Base-by-base conservation (phyloP, 2,113 vertebrate species). In the Potamarius usumacintae region DNA sequence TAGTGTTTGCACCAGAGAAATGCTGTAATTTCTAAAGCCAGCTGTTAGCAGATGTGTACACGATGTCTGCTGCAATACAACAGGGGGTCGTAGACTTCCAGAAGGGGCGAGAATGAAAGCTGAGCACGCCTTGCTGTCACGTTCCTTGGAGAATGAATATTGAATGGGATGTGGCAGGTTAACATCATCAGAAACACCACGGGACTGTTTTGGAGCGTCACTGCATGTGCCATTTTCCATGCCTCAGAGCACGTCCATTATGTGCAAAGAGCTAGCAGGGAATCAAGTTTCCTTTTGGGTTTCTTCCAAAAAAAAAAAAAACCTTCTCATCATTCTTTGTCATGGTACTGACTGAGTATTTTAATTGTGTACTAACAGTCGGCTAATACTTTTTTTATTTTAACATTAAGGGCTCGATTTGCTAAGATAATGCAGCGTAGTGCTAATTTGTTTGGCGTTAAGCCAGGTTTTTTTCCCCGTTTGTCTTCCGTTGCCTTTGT, bases 81-180 rank as follows among this genome's bases (percentile, higher is more conserved):
- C 74, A 48, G 86, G 85, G 65, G 48, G 80, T 85, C 20, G n/a
- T 72, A 89, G 89, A 90, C 90, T 87, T 89, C 86, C 90, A 89
- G 86, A 90, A 91, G 87, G 91, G 89, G 89, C 92, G 92, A 93
- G 93, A 94, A 93, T 93, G 88, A 92, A 93, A 88, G 90, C 90
- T 89, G 88, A 83, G 87, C 89, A 86, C 78, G 85, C 91, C 91
- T 92, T 82, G 67, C 53, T 81, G 90, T 91, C 90, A 88, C 91
- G 93, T 82, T 90, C 30, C 30, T 76, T 10, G 53, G 65, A 60
- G 76, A 84, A 50, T 76, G 53, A 84, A 76, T 48, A 20, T 63
- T 84, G 81, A 88, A 77, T 76, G 72, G 76, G 84, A 80, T 74
- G 86, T 62, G 76, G 82, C 85, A 85, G 72, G 85, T 82, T 90